Evolutionary conservation across 1,140 invertebrate genomes (phyloP), one percentile per base, ranked within the genome.

Genomic region (Solen grandis): DNA sequence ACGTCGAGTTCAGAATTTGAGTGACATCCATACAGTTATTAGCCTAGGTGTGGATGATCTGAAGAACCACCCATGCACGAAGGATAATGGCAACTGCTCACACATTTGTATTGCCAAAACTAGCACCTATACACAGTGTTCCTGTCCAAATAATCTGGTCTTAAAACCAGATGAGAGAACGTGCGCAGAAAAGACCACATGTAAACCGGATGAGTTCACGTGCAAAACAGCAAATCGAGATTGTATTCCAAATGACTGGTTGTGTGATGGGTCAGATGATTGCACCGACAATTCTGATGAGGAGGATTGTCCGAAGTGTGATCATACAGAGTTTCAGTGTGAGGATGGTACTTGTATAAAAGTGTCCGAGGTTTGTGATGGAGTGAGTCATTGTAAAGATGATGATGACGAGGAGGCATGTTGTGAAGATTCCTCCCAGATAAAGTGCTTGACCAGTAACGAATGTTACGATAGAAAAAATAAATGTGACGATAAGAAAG

Each of bases 81-180:
- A 65, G 33, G 85, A 87, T 80, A 91, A 89, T 72, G 85, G 87
- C 13, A 91, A 97, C 0, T 99, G 99, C 90, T 98, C 97, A 0
- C 98, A 99, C 94, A 93, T 99, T 0, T 99, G 99, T 91, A 92
- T 99, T 0, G 95, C 99, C 31, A 94, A 96, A 0, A 96, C 96
- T 27, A 96, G 65, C n/a, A 78, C 81, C 10, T 85, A 78, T n/a
- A 74, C 85, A 8, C 82, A 87, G 29, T 86, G 91, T 77, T 90
- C 90, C 14, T 92, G 91, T 82, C 91, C 91, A 0, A 68, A 86
- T 19, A 85, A 88, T 50, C 69, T 92, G 16, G 83, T 87, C 52
- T 79, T 92, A 52, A 86, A 87, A 54, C 59, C 31, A 1, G 88
- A 92, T 69, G 86, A 86, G 10, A 57, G 84, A 33, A 88, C 86